Conservation (phyloP, 1,140 invertebrate species). For the Polyergus mexicanus region DNA sequence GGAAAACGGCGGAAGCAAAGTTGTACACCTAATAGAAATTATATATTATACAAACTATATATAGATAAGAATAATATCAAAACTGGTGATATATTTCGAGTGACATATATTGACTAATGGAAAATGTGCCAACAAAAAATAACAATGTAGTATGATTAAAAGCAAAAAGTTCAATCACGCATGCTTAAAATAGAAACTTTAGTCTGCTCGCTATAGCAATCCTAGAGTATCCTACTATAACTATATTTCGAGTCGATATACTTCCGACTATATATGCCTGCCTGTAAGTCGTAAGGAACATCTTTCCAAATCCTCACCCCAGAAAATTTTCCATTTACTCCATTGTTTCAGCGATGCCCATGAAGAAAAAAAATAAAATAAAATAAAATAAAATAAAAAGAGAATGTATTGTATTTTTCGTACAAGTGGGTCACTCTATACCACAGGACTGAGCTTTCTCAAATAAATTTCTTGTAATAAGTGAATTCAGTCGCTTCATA, state of each 20-base stretch:
- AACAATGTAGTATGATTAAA: constrained; percentile 13
- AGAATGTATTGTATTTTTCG: constrained; percentile 62
- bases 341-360: constrained; percentile 68
- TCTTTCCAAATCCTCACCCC: not conserved
- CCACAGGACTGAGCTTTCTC: constrained; percentile 68
- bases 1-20: too few species aligned
- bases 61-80: constrained; percentile 36
- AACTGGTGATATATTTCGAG: constrained; percentile 46
- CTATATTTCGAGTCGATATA: constrained; percentile 61
- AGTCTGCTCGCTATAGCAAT: constrained; percentile 17
- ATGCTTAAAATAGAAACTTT: constrained; percentile 49
- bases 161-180: constrained; percentile 13
- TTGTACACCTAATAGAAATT: too few species aligned
- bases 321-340: constrained; percentile 41
- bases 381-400: constrained; percentile 19
- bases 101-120: constrained; percentile 40
- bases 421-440: constrained; percentile 52
- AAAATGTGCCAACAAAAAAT: constrained; percentile 69
- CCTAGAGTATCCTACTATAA: constrained; percentile 20
- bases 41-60: constrained; percentile 5
- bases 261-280: constrained; percentile 43
- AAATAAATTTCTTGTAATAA: constrained; percentile 32
- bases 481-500: constrained; percentile 29
- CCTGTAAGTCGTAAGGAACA: constrained; percentile 12
- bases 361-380: not conserved